Conservation (phyloP, 1,140 invertebrate species). For the Drosophila dunni region DNA sequence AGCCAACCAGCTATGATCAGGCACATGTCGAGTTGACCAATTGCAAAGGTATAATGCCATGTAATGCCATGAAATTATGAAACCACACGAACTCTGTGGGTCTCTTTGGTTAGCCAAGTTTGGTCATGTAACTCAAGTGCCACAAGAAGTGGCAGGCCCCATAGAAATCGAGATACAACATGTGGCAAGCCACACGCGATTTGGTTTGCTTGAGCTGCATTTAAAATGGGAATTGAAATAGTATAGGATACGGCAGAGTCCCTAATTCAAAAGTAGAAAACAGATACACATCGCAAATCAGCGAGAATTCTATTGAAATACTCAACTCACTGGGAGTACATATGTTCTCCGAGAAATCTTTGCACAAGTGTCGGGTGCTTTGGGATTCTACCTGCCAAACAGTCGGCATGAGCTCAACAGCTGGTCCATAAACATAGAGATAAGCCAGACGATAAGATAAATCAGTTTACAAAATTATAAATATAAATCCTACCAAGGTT, state of each 20-base stretch:
- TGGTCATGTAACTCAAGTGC: slow-evolving; percentile 40
- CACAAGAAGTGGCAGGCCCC: slow-evolving; percentile 24
- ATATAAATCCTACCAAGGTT: background rate
- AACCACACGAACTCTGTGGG: slow-evolving; percentile 42
- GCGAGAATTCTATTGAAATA: slow-evolving; percentile 43
- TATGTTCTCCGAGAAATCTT: slow-evolving; percentile 18
- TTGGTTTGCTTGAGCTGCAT: slow-evolving; percentile 1
- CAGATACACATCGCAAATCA: background rate
- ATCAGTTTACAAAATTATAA: background rate
- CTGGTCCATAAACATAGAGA: slow-evolving; percentile 6
- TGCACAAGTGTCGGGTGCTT: slow-evolving; percentile 26
- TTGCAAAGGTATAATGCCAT: slow-evolving; percentile 17
- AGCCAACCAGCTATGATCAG: slow-evolving; percentile 25
- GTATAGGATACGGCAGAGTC: background rate
- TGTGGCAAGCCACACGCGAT: slow-evolving; percentile 33
- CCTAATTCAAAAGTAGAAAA: slow-evolving; percentile 13
- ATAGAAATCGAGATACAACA: background rate
- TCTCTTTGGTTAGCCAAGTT: slow-evolving; percentile 20
- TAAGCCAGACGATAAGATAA: slow-evolving; percentile 20
- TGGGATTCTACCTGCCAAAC: slow-evolving; percentile 40
- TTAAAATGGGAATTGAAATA: slow-evolving; percentile 6
- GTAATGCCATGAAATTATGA: slow-evolving; percentile 49
- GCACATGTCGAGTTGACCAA: slow-evolving; percentile 33
- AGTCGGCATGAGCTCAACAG: slow-evolving; percentile 21
- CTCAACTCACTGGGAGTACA: slow-evolving; percentile 5